Evolutionary conservation across 2,113 vertebrate genomes (phyloP).

Genomic region (Ariopsis seemanni): DNA sequence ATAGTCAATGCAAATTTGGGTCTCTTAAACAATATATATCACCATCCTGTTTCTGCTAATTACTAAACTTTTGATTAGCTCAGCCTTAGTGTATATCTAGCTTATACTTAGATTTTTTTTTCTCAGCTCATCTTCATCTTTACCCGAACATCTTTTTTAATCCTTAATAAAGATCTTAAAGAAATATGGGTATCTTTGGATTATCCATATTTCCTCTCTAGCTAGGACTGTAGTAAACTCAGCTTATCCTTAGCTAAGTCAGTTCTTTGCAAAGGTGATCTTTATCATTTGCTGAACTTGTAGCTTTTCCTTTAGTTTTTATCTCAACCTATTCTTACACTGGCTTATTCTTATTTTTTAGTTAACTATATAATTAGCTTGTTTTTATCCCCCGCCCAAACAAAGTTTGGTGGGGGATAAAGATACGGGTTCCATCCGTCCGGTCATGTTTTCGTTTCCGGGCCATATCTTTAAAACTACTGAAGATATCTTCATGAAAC

Average conservation of each 20-base stretch:
- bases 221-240: background rate
- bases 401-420: too few species aligned
- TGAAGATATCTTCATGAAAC: too few species aligned
- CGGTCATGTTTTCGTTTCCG: too few species aligned
- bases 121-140: background rate
- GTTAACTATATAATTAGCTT: background rate
- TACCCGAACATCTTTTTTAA: background rate
- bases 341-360: background rate
- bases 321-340: background rate
- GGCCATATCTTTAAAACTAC: too few species aligned
- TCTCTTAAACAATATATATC: background rate
- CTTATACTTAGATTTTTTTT: background rate
- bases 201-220: background rate
- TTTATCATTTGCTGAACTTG: background rate
- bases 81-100: background rate
- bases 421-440: too few species aligned
- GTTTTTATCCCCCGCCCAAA: background rate
- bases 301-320: background rate
- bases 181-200: background rate
- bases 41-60: background rate
- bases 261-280: background rate
- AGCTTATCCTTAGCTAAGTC: background rate
- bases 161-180: background rate
- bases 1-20: background rate
- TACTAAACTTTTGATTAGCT: background rate